phyloP scores from a whole-genome alignment of 2,113 vertebrate genomes.

The Rattus rattus region DNA sequence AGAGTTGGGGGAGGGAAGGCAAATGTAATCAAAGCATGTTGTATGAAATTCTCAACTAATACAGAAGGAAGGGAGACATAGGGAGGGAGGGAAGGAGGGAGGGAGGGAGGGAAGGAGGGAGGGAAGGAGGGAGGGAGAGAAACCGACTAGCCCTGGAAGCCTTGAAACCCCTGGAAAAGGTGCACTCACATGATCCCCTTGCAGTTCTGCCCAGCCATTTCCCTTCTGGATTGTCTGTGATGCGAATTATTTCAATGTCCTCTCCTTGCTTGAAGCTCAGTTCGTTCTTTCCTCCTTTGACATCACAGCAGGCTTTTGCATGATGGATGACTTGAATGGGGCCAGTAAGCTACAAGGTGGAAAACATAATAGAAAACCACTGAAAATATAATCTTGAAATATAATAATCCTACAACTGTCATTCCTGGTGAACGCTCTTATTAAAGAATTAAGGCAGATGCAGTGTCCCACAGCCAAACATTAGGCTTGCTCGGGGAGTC shows the following conservation, averaged over 20 bases:
- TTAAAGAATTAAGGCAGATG: background rate
- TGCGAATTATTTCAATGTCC: conserved; percentile 92
- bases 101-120: accelerated
- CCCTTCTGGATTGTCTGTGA: conserved; percentile 95
- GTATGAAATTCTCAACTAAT: background rate
- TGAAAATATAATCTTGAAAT: conserved; percentile 18
- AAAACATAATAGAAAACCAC: background rate
- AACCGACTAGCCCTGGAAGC: background rate
- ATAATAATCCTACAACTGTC: background rate
- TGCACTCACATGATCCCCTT: conserved; percentile 91
- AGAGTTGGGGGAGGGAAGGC: background rate
- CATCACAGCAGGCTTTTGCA: conserved; percentile 89
- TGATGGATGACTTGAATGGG: conserved; percentile 91
- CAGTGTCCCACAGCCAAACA: background rate
- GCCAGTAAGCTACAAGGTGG: conserved; percentile 86
- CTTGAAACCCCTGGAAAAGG: conserved; percentile 25
- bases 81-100: accelerated
- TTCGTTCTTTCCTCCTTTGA: conserved; percentile 92
- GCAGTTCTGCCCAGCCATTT: conserved; percentile 93
- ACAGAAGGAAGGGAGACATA: no score
- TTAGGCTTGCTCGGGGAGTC: background rate
- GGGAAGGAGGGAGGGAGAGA: background rate
- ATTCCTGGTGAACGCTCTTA: background rate
- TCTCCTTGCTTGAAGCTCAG: conserved; percentile 93
- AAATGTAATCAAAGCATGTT: background rate